Base-by-base conservation (phyloP, 2,113 vertebrate genomes). In the Drymodes brunneopygia region DNA sequence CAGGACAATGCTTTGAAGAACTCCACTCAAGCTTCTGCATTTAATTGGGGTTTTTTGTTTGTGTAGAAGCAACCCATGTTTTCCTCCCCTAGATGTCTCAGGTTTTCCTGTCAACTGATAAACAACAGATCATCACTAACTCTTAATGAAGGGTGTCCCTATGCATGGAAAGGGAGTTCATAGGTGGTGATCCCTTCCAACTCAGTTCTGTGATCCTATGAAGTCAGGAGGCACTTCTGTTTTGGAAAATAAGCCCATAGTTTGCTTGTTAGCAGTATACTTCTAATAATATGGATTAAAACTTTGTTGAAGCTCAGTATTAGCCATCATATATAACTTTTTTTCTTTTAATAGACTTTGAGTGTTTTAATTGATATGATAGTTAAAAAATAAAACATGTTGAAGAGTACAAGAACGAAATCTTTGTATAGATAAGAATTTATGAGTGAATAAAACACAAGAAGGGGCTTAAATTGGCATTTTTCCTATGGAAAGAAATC, bases 41-140 rank as follows among this genome's bases (percentile, higher is more conserved):
- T 44, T 60, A 81, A 24, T 25, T 21, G 2, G 3, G 1, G 0
- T 21, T 69, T 62, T 64, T 67, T 57, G 3, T 71, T 45, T 38
- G 4, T 0, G 0, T 48, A 64, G 18, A 38, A 42, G 67, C 45
- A 70, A 44, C 6, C 4, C 33, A 14, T 18, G 4, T 81, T 69
- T 87, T 80, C 25, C 12, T 72, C 33, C 12, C 11, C 28, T 16
- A 36, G 19, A n/a, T 9, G 17, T 12, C 16, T 62, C 35, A 36
- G 7, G 4, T 75, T 67, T 93, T 72, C 17, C 25, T 0, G 0
- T 64, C 48, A 64, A 35, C 12, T 75, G 25, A 38, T 64, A 62
- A 89, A 62, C 19, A 45, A 21, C 8, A 24, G 5, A 20, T 51
- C n/a, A 48, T 35, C 18, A 44, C 5, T 53, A 48, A 35, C 7